Percentiles rank a stretch among this genome's conserved stretches.
phyloP scores from a whole-genome alignment of 2,797 vertebrate genomes.

The Prionace glauca region DNA sequence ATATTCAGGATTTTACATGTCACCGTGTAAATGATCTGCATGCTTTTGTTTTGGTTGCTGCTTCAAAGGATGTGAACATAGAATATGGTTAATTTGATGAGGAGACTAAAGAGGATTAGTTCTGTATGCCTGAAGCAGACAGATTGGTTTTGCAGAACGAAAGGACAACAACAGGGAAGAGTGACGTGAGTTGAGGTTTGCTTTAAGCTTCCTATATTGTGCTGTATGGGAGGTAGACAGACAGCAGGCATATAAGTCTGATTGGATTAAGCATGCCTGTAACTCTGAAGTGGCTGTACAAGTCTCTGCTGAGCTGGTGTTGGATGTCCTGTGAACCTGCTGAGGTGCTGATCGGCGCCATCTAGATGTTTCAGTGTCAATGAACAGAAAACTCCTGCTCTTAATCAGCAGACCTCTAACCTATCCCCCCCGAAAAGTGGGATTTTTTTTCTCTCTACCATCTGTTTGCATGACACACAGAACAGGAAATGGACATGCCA shows the following conservation, averaged over 20 bases:
- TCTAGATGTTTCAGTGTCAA: slow-evolving; percentile 50
- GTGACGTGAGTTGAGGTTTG: slow-evolving; percentile 52
- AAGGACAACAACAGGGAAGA: slow-evolving; percentile 53
- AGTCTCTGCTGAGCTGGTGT: slow-evolving; percentile 56
- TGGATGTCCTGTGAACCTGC: slow-evolving; percentile 54
- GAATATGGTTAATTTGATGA: slow-evolving; percentile 65
- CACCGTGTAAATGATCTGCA: slow-evolving; percentile 35
- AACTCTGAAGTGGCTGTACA: slow-evolving; percentile 59
- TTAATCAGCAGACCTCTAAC: slow-evolving; percentile 48
- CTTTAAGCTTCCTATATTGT: slow-evolving; percentile 56
- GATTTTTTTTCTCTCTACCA: slow-evolving; percentile 49
- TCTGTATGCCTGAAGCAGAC: slow-evolving; percentile 53
- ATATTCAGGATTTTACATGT: slow-evolving; percentile 31
- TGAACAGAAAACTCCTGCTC: slow-evolving; percentile 49
- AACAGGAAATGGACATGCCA: slow-evolving; percentile 48
- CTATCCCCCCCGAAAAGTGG: slow-evolving; percentile 52
- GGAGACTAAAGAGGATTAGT: slow-evolving; percentile 68
- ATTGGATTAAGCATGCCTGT: slow-evolving; percentile 74
- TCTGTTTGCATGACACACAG: slow-evolving; percentile 54
- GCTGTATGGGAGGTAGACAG: slow-evolving; percentile 65
- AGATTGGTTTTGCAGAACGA: slow-evolving; percentile 50
- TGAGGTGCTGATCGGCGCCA: slow-evolving; percentile 52
- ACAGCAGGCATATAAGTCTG: slow-evolving; percentile 59
- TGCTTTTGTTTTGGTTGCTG: slow-evolving; percentile 33
- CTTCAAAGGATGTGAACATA: slow-evolving; percentile 49